Evolutionary conservation across 1,140 invertebrate genomes (phyloP).

Genomic region (Calephelis nemesis): DNA sequence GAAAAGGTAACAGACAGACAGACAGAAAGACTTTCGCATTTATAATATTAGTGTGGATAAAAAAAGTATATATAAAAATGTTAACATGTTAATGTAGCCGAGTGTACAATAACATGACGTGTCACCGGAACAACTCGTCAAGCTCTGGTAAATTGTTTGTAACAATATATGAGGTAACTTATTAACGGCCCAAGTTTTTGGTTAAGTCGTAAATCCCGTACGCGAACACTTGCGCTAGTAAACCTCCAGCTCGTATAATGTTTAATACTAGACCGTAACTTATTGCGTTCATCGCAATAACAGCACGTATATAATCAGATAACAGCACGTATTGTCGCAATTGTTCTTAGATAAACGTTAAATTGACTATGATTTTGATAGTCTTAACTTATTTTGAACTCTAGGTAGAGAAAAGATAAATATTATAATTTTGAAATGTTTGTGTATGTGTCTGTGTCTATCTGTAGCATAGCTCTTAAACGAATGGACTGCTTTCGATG

Average conservation of each 20-base stretch:
- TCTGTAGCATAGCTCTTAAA: too few species aligned
- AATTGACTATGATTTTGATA: too few species aligned
- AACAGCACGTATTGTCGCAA: too few species aligned
- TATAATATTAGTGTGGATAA: too few species aligned
- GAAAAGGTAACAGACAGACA: too few species aligned
- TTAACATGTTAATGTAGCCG: neutral
- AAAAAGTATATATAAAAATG: neutral
- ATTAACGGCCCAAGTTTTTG: conserved; percentile 51
- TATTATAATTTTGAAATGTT: too few species aligned
- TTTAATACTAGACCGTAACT: conserved; percentile 10
- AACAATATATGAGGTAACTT: conserved; percentile 39
- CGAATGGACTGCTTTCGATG: too few species aligned
- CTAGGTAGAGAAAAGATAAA: too few species aligned
- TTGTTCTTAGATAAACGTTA: too few species aligned
- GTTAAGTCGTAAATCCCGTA: conserved; percentile 38
- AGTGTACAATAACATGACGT: conserved; percentile 12
- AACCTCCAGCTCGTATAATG: conserved; percentile 8
- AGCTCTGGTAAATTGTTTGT: conserved; percentile 25
- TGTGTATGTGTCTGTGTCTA: too few species aligned
- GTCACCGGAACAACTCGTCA: conserved; percentile 11
- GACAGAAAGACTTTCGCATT: too few species aligned
- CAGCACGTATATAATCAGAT: neutral
- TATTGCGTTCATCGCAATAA: conserved; percentile 11
- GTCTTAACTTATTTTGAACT: too few species aligned
- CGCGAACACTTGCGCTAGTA: conserved; percentile 25